Evolutionary conservation across 2,888 invertebrate species (phyloP), one percentile per base, ranked within the genome.

Genomic region (Nematopogon swammerdamellus): DNA sequence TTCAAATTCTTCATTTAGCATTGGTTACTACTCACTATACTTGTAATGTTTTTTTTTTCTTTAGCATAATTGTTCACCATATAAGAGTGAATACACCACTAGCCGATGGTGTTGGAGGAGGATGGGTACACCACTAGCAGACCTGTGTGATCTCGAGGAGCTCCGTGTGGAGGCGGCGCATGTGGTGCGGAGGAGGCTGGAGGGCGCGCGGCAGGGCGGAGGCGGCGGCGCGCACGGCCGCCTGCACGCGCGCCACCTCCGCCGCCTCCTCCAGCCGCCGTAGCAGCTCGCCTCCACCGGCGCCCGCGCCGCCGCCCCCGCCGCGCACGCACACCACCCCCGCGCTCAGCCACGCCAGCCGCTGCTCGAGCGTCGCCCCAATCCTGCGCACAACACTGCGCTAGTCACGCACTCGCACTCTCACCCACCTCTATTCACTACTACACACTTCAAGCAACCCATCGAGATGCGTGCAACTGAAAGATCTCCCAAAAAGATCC

Each of bases 311-410:
- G 18, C 87, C 83, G 45, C 72, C 86, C 58, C 91, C 92, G 59
- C 95, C 95, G 51, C 97, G 87, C 85, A 97, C 92, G 69, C 97
- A 97, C 82, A 97, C 92, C 54, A 97, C 91, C 36, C 97, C 96
- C 58, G 95, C 85, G 0, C 95, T 93, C 61, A 99, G 77, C 80
- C 97, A 96, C 60, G 92, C 89, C 57, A 97, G 85, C 55, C 98
- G 85, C 67, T 94, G 88, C 19, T 86, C 80, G 44, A 98, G 74
- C 1, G 85, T 82, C 50, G 95, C 83, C 47, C 87, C 86, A 17
- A 86, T 84, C 11, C 92, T 94, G 56, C 1, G 43, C 17, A 17
- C 19, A 19, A 14, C 36, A 36, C n/a, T 14, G 4, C 4, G 25
- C 8, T 25, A 25, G 25, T 8, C n/a, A n/a, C n/a, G n/a, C n/a